Conservation (phyloP, 1,140 invertebrate species). For the Gerris buenoi region DNA sequence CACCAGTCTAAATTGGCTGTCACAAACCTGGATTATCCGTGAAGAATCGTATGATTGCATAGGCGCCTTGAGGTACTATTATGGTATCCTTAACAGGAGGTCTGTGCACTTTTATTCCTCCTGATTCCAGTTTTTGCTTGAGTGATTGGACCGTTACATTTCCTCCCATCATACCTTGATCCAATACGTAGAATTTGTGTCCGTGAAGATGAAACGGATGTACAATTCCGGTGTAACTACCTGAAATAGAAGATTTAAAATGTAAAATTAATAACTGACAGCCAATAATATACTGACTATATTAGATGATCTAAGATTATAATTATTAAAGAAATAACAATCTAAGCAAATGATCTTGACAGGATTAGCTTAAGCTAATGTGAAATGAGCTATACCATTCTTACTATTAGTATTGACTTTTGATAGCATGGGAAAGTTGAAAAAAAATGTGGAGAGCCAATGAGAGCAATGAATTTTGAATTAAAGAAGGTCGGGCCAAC, state of each 20-base stretch:
- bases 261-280: neutral
- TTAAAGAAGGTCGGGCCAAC: too few relatives aligned
- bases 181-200: slow-evolving; percentile 55
- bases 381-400: too few relatives aligned
- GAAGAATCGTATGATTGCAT: slow-evolving; percentile 12
- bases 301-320: too few relatives aligned
- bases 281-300: too few relatives aligned
- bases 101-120: neutral
- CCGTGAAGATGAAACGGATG: slow-evolving; percentile 83
- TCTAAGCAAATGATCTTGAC: too few relatives aligned
- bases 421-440: too few relatives aligned
- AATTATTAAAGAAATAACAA: too few relatives aligned
- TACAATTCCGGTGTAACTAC: neutral
- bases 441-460: too few relatives aligned
- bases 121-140: neutral
- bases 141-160: neutral
- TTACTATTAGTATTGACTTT: too few relatives aligned
- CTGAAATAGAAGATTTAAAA: neutral
- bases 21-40: slow-evolving; percentile 20
- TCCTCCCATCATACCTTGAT: neutral
- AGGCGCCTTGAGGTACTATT: slow-evolving; percentile 10
- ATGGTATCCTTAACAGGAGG: slow-evolving; percentile 15
- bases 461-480: too few relatives aligned
- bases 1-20: too few relatives aligned
- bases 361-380: too few relatives aligned